phyloP scores from a whole-genome alignment of 2,797 vertebrate species.

The Fistularia commersonii region DNA sequence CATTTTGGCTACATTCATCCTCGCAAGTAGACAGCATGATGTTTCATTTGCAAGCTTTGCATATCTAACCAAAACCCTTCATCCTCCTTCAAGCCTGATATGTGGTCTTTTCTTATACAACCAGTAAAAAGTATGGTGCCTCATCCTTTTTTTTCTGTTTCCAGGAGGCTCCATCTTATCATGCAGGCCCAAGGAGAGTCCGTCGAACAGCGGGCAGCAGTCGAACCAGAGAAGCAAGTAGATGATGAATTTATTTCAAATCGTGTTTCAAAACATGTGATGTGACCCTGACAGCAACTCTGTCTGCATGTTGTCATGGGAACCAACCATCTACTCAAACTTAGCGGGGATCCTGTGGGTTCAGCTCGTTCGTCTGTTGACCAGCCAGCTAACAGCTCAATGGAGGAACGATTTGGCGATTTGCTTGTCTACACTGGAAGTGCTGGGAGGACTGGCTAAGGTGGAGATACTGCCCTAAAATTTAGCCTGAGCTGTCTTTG shows the following conservation, averaged over 20 bases:
- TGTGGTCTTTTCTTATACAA: no score
- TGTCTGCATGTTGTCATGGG: slow-evolving; percentile 12
- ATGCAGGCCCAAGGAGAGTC: not conserved
- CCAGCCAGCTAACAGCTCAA: slow-evolving; percentile 86
- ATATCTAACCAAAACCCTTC: no score
- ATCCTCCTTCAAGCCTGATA: no score
- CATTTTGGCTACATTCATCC: no score
- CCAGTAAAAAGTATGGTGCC: no score
- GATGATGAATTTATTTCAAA: not conserved
- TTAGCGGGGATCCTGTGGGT: slow-evolving; percentile 26
- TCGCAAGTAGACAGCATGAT: no score
- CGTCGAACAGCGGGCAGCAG: not conserved
- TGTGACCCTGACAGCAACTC: not conserved
- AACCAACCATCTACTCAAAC: slow-evolving; percentile 11
- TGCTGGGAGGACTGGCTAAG: slow-evolving; percentile 60
- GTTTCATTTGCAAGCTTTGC: no score
- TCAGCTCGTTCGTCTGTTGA: slow-evolving; percentile 72
- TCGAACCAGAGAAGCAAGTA: slow-evolving; percentile 13
- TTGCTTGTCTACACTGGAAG: slow-evolving; percentile 88
- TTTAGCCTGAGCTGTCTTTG: not conserved
- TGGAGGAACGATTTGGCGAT: slow-evolving; percentile 92
- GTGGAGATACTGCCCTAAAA: slow-evolving; percentile 5
- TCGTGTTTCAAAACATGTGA: not conserved
- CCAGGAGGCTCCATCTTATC: not conserved
- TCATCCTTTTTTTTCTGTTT: no score